Evolutionary conservation across 2,113 vertebrate species (phyloP), one percentile per base, ranked within the genome.

Genomic region (Indicator maculatus): DNA sequence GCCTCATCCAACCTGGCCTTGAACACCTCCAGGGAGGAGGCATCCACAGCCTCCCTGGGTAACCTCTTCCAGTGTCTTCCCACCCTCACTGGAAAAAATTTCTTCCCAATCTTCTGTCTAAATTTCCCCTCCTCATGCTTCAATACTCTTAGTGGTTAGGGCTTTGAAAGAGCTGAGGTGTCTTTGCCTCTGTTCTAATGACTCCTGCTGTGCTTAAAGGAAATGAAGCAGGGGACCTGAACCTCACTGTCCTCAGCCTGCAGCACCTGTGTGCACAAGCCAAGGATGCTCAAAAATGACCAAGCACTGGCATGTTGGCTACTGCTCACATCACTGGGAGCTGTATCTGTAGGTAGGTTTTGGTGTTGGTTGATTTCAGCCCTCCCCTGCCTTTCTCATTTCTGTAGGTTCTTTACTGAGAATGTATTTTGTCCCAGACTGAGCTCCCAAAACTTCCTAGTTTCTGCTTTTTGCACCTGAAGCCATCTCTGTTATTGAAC

Each of bases 151-250:
- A 14, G 9, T 21, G 5, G 9, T 2, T 53, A 0, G 1, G 52
- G 30, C 39, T 88, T n/a, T 82, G 61, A 14, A 44, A 39, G 45
- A 44, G 36, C n/a, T 3, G 65, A 55, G 28, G 5, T 19, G 53
- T 41, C 69, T 59, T 31, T 53, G 69, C 4, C 12, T 30, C 77
- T 21, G 53, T 3, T 60, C 55, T 31, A 15, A 23, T 6, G 1
- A 39, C 47, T 16, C n/a, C 60, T 12, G 0, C 15, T 7, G 0
- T 27, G 41, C 23, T 2, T 1, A 2, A 2, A 16, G 44, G 38
- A 30, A 11, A 30, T 0, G 2, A 31, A 31, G 28, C 23, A 8
- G 17, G 15, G 30, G n/a, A 8, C 12, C 74, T 9, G 56, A 13
- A 8, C 6, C 50, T 7, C 59, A 0, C 6, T 1, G 8, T 5